Percentiles rank a stretch among this genome's conserved stretches.
These are phyloP conservation scores for Hipparchia sbordonii DNA, from an alignment of 2,888 invertebrate genomes.

Conservation along the genomic window DNA sequence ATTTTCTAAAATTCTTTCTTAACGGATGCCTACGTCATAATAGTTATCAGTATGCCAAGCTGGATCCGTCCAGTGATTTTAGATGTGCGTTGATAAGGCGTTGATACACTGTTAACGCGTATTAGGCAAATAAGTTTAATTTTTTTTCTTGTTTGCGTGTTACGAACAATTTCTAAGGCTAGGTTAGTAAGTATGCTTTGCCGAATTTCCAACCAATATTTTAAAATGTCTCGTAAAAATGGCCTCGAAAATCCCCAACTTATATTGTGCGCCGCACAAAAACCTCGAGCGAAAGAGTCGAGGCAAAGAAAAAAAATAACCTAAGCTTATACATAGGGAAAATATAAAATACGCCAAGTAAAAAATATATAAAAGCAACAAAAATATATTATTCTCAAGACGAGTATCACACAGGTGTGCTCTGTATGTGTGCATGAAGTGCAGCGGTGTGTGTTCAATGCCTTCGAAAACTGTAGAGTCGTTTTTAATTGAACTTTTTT, in stretches of 20 bases:
- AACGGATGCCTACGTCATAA: too few relatives aligned
- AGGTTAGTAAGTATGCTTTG: constrained; percentile 10
- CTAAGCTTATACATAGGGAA: constrained; percentile 65
- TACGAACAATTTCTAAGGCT: neutral
- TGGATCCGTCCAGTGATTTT: too few relatives aligned
- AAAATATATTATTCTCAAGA: constrained; percentile 82
- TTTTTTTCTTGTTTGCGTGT: neutral
- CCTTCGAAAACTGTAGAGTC: constrained; percentile 51
- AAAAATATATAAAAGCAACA: constrained; percentile 81
- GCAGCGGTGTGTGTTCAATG: constrained; percentile 51
- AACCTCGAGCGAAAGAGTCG: constrained; percentile 45
- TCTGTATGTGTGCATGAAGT: constrained; percentile 46
- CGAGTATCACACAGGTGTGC: constrained; percentile 70
- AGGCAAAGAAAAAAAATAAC: constrained; percentile 45
- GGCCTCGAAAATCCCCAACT: constrained; percentile 10
- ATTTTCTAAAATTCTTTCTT: too few relatives aligned
- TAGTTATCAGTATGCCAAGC: too few relatives aligned
- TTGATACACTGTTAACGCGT: too few relatives aligned
- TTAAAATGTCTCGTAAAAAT: constrained; percentile 13
- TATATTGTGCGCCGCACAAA: constrained; percentile 31
- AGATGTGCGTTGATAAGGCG: too few relatives aligned
- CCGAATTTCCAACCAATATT: constrained; percentile 7
- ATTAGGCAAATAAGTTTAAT: too few relatives aligned
- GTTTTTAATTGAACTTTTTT: constrained; percentile 22
- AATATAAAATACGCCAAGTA: constrained; percentile 77